Base-by-base conservation (phyloP, 2,888 invertebrate genomes). In the Stramonita haemastoma region DNA sequence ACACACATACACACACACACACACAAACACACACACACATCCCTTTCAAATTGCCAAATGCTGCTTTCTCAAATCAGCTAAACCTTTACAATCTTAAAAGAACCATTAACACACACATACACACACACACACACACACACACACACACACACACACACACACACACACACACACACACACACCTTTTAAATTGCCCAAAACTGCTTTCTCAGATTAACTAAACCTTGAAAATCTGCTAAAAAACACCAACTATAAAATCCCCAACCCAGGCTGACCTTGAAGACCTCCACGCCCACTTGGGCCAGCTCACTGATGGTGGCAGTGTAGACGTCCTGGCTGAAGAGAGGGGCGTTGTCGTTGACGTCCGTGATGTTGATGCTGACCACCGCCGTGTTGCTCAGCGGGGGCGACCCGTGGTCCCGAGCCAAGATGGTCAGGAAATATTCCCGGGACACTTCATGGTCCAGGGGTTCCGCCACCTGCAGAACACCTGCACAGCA, bases 341-440 rank as follows among this genome's bases (percentile, higher is more conserved):
- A 96, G 34, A 91, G 91, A 11, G 95, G 95, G 66, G 94, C 91
- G 88, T 95, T 95, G 91, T 95, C 95, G 89, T 95, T 95, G 87
- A 94, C 92, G 90, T 95, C 95, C 11, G 94, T 94, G 79, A 95
- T 93, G 15, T 98, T 97, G 92, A 99, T 97, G 96, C 98, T 98
- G 89, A 99, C 97, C 29, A 98, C 97, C 6, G 98, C 98, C 92
- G 98, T 97, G 96, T 98, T 98, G 95, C 98, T 98, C 83, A 99
- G 97, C n/a, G 99, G 98, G 2, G 98, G 98, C 29, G 97, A 97
- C 13, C 99, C 99, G 0, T 98, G 98, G 96, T 99, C 99, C 36
- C 98, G 97, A 4, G 99, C 99, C 96, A 98, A 98, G 91, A 98
- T 97, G 0, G 98, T 98, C 89, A 99, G 96, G 93, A 98, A 97